These are phyloP conservation scores for Thelaira solivaga DNA, from an alignment of 2,888 invertebrate genomes.

Conservation along the genomic window DNA sequence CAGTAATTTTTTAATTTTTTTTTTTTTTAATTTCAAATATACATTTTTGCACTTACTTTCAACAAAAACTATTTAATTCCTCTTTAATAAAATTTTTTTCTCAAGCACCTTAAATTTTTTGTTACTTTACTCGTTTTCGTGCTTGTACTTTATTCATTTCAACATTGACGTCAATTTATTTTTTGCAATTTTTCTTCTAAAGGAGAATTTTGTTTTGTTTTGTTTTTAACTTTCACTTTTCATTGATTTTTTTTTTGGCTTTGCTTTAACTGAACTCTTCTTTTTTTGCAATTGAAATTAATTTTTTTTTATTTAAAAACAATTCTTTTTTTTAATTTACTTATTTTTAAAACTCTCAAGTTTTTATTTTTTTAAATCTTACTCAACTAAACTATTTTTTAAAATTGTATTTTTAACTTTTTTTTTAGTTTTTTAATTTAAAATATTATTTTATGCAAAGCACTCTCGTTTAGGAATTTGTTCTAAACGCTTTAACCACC, in stretches of 20 bases:
- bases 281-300: background rate
- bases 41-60: slow-evolving; percentile 42
- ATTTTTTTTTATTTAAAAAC: background rate
- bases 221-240: slow-evolving; percentile 58
- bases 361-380: background rate
- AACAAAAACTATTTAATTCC: too few species aligned
- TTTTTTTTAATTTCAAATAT: background rate
- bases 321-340: background rate
- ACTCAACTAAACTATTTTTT: background rate
- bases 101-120: too few species aligned
- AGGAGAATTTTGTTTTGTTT: slow-evolving; percentile 20
- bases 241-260: slow-evolving; percentile 46
- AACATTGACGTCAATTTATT: slow-evolving; percentile 47
- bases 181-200: slow-evolving; percentile 13
- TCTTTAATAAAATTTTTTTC: slow-evolving; percentile 16
- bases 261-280: background rate
- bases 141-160: background rate
- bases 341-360: background rate
- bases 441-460: slow-evolving; percentile 8
- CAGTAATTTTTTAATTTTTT: background rate
- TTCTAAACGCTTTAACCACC: slow-evolving; percentile 64
- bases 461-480: slow-evolving; percentile 32
- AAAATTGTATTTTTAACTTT: background rate
- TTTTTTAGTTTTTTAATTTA: background rate
- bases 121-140: too few species aligned